Evolutionary conservation across 1,140 invertebrate genomes (phyloP), one percentile per base, ranked within the genome.

Genomic region (Drosophila rhopaloa): DNA sequence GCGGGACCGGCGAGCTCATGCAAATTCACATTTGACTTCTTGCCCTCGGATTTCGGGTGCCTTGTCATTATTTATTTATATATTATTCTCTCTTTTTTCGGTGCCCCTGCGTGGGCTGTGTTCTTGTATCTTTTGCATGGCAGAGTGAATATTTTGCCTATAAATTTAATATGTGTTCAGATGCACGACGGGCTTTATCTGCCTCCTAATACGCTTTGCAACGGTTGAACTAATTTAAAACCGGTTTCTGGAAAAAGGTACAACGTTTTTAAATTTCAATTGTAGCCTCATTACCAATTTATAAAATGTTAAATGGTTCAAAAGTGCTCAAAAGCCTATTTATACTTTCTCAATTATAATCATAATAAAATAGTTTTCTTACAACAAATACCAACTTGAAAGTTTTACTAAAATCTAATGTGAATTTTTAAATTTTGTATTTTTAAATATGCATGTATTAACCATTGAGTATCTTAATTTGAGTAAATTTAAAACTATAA

Each of bases 11-110:
- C 54, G 60, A 62, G 79, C 37, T 65, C 75, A 79, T 78, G 75
- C 76, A 79, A 79, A 79, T 79, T 72, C 71, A 59, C 71, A 80
- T 89, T 89, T 81, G 80, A 78, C 84, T 89, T 88, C 73, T 89
- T 58, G 83, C 79, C 75, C 73, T 51, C 38, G 59, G 62, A 72
- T 79, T 81, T 62, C 24, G 55, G 47, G 11, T 35, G 38, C 55
- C 46, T 70, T 40, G 68, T 19, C 65, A 53, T 16, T 56, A 58
- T 66, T 78, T 74, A 72, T 60, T 71, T 59, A 66, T 47, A 44
- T 54, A 63, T 60, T 68, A 46, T 77, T 74, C 79, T 51, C 44
- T 47, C 47, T 50, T 51, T 38, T 66, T 66, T 11, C 7, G n/a
- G 11, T 5, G 27, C 24, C 47, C n/a, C 13, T 5, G 16, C 7